Conservation (phyloP, 2,797 vertebrate genomes). For the Agapornis canus region DNA sequence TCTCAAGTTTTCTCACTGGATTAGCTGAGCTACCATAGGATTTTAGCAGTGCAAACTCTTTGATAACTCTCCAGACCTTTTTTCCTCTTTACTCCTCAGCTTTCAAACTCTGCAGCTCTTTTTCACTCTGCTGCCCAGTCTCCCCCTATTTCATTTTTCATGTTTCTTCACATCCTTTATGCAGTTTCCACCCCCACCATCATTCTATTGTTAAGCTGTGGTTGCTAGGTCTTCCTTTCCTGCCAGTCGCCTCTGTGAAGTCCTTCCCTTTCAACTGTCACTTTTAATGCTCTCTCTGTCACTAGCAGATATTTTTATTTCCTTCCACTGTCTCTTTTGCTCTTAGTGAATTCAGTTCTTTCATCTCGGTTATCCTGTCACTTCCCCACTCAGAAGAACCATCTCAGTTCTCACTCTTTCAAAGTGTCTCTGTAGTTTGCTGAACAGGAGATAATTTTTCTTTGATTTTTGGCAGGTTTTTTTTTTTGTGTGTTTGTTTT, state of each 20-base stretch:
- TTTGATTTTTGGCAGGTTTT: background rate
- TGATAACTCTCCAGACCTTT: background rate
- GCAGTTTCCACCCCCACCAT: background rate
- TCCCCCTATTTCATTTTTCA: background rate
- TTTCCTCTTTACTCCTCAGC: background rate
- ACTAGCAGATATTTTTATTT: background rate
- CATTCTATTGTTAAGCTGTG: background rate
- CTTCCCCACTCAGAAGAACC: background rate
- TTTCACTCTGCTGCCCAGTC: background rate
- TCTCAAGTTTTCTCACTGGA: background rate
- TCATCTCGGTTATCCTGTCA: background rate
- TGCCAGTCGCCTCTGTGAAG: background rate
- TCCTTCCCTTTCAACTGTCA: constrained; percentile 9
- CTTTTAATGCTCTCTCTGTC: background rate
- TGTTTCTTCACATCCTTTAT: background rate
- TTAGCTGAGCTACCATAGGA: background rate
- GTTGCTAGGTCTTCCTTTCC: background rate
- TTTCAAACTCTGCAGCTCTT: background rate
- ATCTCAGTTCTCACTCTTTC: background rate
- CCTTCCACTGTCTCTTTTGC: background rate
- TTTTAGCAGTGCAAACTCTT: background rate
- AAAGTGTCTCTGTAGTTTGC: background rate
- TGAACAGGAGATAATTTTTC: background rate
- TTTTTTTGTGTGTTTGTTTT: too few relatives aligned
- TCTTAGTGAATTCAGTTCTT: background rate